Evolutionary conservation across 2,888 invertebrate species (phyloP), one percentile per base, ranked within the genome.

Genomic region (Palloptera scutellata): DNA sequence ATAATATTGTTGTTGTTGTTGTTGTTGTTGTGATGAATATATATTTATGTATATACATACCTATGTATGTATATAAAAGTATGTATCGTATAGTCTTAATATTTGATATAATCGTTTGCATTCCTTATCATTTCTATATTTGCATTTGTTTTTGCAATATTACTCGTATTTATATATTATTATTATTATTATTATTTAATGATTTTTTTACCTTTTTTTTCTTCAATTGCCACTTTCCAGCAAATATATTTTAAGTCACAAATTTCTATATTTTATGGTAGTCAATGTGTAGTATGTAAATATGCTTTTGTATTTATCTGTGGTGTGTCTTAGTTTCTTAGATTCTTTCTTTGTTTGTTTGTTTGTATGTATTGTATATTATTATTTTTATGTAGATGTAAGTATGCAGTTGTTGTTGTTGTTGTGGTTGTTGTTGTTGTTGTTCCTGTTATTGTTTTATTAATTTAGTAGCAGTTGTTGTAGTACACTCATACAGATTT

Each of bases 161-260:
- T 63, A 30, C 13, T 61, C 9, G 1, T 59, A n/a, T 55, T 12
- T 63, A 13, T 15, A 17, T 53, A 54, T 58, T 41, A n/a, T 58
- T 13, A 13, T 30, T 42, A n/a, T 40, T 45, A 45, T 13, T 15
- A 40, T 61, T 61, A 42, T 43, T 54, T 62, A 68, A 71, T 53
- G 71, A 67, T 73, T 66, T 71, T n/a, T 53, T 48, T 15, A 15
- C n/a, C 48, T 8, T 48, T 9, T 48, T 48, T 48, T 48, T 6
- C 48, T 13, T 45, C 13, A 45, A n/a, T n/a, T 3, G n/a, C 15
- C 5, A 15, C 48, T 13, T 48, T 48, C 58, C n/a, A 41, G 43
- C 58, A 58, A 58, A 58, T 63, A 20, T 63, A 45, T 43, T 11
- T 45, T 19, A 48, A 55, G 13, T 55, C n/a, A 13, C n/a, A 20